Evolutionary conservation across 2,888 invertebrate species (phyloP).

Genomic region (Drosophila quasianomalipes): DNA sequence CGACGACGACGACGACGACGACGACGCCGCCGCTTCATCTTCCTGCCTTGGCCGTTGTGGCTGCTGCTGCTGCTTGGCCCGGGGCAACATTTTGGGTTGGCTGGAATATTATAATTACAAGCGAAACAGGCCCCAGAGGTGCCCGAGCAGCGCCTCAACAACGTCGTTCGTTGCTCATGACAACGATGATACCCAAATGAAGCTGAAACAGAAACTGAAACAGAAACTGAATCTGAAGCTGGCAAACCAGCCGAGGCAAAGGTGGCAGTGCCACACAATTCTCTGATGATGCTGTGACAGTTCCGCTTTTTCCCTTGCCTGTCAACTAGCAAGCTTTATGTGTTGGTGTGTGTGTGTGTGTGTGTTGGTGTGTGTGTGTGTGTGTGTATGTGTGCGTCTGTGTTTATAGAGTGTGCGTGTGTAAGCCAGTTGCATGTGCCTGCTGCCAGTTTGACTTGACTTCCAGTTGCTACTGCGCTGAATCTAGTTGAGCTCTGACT

Average conservation of each 20-base stretch:
- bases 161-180: conserved; percentile 52
- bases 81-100: conserved; percentile 76
- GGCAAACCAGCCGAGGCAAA: conserved; percentile 35
- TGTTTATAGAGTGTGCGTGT: conserved; percentile 45
- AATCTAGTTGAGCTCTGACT: conserved; percentile 72
- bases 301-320: conserved; percentile 60
- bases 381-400: conserved; percentile 20
- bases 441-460: conserved; percentile 20
- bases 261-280: conserved; percentile 52
- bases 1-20: conserved; percentile 55
- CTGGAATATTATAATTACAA: conserved; percentile 81
- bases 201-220: conserved; percentile 38
- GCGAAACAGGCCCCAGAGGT: conserved; percentile 80
- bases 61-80: conserved; percentile 50
- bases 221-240: conserved; percentile 9
- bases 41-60: conserved; percentile 56
- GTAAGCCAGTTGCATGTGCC: conserved; percentile 73
- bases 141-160: conserved; percentile 41
- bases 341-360: conserved; percentile 18
- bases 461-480: conserved; percentile 47
- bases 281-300: conserved; percentile 70
- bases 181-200: conserved; percentile 68
- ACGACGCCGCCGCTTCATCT: conserved; percentile 69
- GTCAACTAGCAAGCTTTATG: conserved; percentile 15
- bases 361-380: too few species aligned